Evolutionary conservation across 2,113 vertebrate species (phyloP), one percentile per base, ranked within the genome.

Genomic region (Sebastes schlegelii): DNA sequence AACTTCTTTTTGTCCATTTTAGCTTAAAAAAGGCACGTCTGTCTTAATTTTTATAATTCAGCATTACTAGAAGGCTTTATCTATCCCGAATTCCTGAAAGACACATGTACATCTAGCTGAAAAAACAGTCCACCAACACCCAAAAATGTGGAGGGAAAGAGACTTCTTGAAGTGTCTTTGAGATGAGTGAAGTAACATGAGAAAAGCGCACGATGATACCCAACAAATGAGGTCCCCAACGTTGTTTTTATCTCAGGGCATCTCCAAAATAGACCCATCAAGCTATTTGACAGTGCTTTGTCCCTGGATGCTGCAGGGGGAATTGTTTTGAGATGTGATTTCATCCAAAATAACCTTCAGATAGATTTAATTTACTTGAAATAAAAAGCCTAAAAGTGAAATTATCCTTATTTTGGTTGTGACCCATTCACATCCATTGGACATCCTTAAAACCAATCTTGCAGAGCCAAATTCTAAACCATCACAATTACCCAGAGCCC

Each of bases 121-220:
- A 54, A 54, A 19, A 16, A 19, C 52, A 11, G 2, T 23, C 49
- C 5, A 43, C 64, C 0, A 17, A 8, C 21, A 8, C 65, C 19
- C 57, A 26, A 73, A 92, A 92, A 87, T 91, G 86, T 85, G 88
- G 79, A 78, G 82, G 81, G 86, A 84, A 70, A 40, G 60, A 58
- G 62, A 77, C 72, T 80, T 89, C 88, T 87, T 73, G 71, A 84
- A 82, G 74, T 79, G 80, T 80, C 80, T 86, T 85, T 84, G 87
- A 58, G 21, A 83, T 82, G 68, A 88, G 74, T 84, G 74, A 69
- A 80, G 91, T 85, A 86, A 91, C 77, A 77, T 51, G 85, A 89
- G 87, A 82, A 48, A 84, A 60, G 52, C 13, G 84, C 19, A 19
- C 4, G 51, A 68, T 83, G 80, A 88, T 62, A 82, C 68, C 58